Conservation (phyloP, 2,888 invertebrate species). For the Antitype chi region DNA sequence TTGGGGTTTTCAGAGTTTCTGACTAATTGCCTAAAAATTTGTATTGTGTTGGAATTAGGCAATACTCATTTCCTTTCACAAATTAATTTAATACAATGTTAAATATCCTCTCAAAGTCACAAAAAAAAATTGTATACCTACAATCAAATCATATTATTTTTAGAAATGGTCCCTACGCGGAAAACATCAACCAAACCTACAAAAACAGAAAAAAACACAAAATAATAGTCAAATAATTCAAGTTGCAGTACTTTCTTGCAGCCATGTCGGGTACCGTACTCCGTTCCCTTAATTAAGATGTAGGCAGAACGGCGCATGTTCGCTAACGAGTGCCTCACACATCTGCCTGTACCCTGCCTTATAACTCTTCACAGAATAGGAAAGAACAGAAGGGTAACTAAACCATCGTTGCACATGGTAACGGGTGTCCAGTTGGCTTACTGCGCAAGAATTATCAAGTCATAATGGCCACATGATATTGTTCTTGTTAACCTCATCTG, state of each 20-base stretch:
- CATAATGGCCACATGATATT: neutral
- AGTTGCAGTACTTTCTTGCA: conserved; percentile 60
- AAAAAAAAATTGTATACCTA: neutral
- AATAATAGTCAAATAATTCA: neutral
- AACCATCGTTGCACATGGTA: neutral
- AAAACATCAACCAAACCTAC: neutral
- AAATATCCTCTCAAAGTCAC: neutral
- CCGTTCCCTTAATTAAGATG: conserved; percentile 86
- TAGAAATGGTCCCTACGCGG: too few species aligned
- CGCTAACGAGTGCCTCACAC: conserved; percentile 87
- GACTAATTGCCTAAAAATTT: neutral
- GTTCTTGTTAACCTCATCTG: too few species aligned
- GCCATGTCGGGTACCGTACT: conserved; percentile 64
- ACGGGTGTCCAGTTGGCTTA: neutral
- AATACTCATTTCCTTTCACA: neutral
- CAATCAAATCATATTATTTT: neutral
- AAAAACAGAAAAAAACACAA: neutral
- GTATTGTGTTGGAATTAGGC: neutral
- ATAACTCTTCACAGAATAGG: conserved; percentile 28
- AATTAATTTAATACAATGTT: neutral
- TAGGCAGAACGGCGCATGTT: conserved; percentile 86
- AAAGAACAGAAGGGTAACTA: conserved; percentile 35
- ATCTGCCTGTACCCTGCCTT: conserved; percentile 73
- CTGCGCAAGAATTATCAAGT: neutral
- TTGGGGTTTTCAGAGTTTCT: conserved; percentile 16